Conservation (phyloP, 2,888 invertebrate species). For the Xanthostigma xanthostigma region DNA sequence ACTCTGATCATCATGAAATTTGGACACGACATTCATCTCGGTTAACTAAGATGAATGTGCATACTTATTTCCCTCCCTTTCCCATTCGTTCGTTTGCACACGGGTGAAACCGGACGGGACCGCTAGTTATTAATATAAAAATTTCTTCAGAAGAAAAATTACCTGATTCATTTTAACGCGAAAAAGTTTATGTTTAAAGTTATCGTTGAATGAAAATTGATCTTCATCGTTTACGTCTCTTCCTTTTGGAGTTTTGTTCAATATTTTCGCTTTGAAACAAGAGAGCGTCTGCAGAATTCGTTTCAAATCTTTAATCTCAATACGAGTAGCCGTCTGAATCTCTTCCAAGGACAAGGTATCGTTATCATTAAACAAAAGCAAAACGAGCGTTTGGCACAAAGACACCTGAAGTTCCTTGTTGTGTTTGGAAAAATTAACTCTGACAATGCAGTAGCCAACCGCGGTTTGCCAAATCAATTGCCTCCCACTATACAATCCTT, state of each 20-base stretch:
- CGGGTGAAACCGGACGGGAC: too few species aligned
- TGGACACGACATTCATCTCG: too few species aligned
- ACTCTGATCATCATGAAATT: too few species aligned
- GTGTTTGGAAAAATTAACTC: constrained; percentile 71
- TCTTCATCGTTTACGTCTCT: constrained; percentile 75
- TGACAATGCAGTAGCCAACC: constrained; percentile 83
- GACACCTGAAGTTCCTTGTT: constrained; percentile 92
- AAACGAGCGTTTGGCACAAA: constrained; percentile 84
- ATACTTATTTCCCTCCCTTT: too few species aligned
- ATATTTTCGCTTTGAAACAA: constrained; percentile 79
- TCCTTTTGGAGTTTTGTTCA: constrained; percentile 72
- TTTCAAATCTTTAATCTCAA: constrained; percentile 79
- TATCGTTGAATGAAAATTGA: constrained; percentile 68
- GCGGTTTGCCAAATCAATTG: constrained; percentile 97
- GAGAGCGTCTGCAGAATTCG: constrained; percentile 90
- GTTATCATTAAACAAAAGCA: constrained; percentile 81
- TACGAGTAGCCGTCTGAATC: constrained; percentile 74
- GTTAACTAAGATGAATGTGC: too few species aligned
- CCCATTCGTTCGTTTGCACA: too few species aligned
- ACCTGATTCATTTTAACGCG: constrained; percentile 97
- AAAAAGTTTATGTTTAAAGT: constrained; percentile 89
- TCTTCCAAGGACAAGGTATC: constrained; percentile 70
- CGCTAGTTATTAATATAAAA: too few species aligned
- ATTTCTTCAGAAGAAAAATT: constrained; percentile 6
- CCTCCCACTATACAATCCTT: constrained; percentile 87